Percentiles rank a stretch among this genome's conserved stretches.
phyloP scores from a whole-genome alignment of 2,797 vertebrate species.

The Etheostoma perlongum region DNA sequence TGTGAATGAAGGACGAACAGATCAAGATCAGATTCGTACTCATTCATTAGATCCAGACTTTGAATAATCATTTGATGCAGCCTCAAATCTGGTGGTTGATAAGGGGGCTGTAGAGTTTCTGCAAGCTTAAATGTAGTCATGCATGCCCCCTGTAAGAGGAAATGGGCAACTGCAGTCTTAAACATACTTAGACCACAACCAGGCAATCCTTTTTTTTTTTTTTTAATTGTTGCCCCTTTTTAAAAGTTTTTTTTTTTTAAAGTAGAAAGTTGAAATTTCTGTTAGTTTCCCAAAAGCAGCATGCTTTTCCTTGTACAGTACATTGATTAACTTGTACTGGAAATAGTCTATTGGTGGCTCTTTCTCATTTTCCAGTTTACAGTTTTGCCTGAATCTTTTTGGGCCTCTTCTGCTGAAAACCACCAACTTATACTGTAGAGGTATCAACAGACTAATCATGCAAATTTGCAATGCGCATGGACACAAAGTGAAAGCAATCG shows the following conservation, averaged over 20 bases:
- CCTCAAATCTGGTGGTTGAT: slow-evolving; percentile 45
- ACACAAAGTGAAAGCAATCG: slow-evolving; percentile 23
- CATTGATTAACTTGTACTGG: slow-evolving; percentile 13
- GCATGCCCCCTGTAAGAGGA: slow-evolving; percentile 81
- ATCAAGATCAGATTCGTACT: slow-evolving; percentile 2
- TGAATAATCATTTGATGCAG: slow-evolving; percentile 34
- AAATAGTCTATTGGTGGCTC: background rate
- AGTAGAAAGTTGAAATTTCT: background rate
- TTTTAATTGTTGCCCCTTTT: background rate
- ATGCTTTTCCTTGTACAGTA: background rate
- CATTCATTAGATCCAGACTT: slow-evolving; percentile 41
- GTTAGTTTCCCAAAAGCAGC: background rate
- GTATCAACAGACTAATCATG: background rate
- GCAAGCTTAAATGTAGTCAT: slow-evolving; percentile 63
- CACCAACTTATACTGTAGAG: background rate
- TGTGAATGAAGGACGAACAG: slow-evolving; percentile 43
- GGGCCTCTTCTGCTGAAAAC: background rate
- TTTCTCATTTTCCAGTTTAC: background rate
- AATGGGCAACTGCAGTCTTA: slow-evolving; percentile 71
- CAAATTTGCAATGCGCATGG: background rate
- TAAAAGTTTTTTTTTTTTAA: background rate
- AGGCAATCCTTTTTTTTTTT: background rate
- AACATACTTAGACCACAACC: slow-evolving; percentile 11
- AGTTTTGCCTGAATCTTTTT: slow-evolving; percentile 3
- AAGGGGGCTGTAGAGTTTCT: slow-evolving; percentile 36